Base-by-base conservation (phyloP, 1,140 invertebrate genomes). In the Calephelis virginiensis region DNA sequence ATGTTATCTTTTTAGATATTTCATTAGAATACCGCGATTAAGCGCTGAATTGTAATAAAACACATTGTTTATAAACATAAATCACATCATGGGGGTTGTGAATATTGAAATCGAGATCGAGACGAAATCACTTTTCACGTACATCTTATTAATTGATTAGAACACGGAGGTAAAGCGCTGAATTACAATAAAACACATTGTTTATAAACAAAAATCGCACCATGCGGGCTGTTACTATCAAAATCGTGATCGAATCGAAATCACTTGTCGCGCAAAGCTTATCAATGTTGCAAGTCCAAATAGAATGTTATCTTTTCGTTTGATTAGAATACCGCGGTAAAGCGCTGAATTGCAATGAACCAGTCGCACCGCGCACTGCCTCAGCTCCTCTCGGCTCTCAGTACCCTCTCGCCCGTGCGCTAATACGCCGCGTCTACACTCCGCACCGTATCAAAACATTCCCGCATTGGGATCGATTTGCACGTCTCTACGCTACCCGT, bases 381-480 rank as follows among this genome's bases (percentile, higher is more conserved):
- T 71, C 61, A 74, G 76, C 74, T 76, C 70, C 69, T 56, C 49
- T 38, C 37, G 46, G 40, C 37, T 14, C 61, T 64, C 63, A 64
- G 50, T 64, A 71, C 74, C 71, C 72, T 68, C 69, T 65, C 63
- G 63, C 43, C 61, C 63, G 72, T 68, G 61, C 48, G 56, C 53
- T 56, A 64, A 50, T 63, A 48, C 70, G 64, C 45, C 40, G 72
- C 72, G 64, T 76, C 74, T 66, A 65, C 71, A 78, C 74, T 37
- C 53, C 37, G 28, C 50, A 56, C 71, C 80, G 80, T 83, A 82
- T 81, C 78, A 85, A 74, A 83, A 82, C 81, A 83, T 75, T 82
- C 77, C 81, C 79, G 78, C 77, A 83, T 75, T 76, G 74, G 76
- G 75, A 86, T 85, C 82, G 82, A 86, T 86, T 77, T 77, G 82